Conservation (phyloP, 2,797 vertebrate species). For the Prunella strophiata region DNA sequence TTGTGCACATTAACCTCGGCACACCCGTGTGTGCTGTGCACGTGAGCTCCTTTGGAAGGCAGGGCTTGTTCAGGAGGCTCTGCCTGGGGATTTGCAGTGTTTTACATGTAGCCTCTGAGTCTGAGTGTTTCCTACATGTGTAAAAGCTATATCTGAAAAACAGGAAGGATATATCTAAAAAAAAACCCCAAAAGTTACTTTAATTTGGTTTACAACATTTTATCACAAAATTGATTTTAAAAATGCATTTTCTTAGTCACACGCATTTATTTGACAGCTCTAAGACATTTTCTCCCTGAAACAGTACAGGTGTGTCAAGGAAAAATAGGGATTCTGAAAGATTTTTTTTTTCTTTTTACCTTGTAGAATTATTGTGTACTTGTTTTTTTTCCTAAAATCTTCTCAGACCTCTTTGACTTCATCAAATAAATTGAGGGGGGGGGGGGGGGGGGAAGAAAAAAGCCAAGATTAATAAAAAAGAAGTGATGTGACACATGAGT, state of each 20-base stretch:
- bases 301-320: not conserved
- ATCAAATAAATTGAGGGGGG: not conserved
- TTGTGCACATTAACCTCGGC: not conserved
- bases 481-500: not conserved
- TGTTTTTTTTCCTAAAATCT: not conserved
- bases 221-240: not conserved
- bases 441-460: not conserved
- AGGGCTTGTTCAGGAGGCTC: not conserved
- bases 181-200: not conserved
- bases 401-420: not conserved
- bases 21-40: not conserved
- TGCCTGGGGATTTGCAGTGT: not conserved
- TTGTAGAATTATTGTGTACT: not conserved
- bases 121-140: not conserved
- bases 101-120: not conserved
- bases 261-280: not conserved
- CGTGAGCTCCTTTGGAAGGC: not conserved
- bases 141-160: not conserved
- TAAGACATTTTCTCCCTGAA: not conserved
- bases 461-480: not conserved
- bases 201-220: not conserved
- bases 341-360: accelerated
- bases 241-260: not conserved
- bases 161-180: not conserved
- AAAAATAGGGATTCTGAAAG: not conserved